Percentiles rank a stretch among this genome's conserved stretches.
phyloP scores from a whole-genome alignment of 1,140 invertebrate species.

The Papilio glaucus region DNA sequence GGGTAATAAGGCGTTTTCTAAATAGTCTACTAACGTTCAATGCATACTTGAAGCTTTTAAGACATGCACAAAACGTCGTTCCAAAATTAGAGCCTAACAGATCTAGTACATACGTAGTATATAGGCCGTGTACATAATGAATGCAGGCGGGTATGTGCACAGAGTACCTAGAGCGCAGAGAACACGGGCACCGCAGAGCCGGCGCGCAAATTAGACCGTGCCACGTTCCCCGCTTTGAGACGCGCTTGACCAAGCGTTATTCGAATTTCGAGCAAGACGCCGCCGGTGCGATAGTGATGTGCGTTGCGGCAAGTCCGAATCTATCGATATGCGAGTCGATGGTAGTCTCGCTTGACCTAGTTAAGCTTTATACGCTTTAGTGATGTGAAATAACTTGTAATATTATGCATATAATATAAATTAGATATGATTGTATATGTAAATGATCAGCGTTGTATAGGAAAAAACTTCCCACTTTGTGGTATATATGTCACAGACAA shows the following conservation, averaged over 20 bases:
- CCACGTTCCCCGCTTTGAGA: conserved; percentile 73
- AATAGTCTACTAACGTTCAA: not conserved
- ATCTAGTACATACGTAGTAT: conserved; percentile 27
- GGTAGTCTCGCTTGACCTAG: conserved; percentile 3
- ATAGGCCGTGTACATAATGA: conserved; percentile 34
- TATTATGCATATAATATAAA: not conserved
- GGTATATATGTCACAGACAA: too few relatives aligned
- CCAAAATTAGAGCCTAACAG: conserved; percentile 30
- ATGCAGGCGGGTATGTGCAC: conserved; percentile 33
- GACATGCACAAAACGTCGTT: conserved; percentile 35
- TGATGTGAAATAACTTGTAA: conserved; percentile 19
- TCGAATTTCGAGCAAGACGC: conserved; percentile 74
- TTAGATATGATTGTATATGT: too few relatives aligned
- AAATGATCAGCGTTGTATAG: too few relatives aligned
- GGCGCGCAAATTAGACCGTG: conserved; percentile 68
- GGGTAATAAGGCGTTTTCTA: too few relatives aligned
- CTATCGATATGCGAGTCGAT: conserved; percentile 19
- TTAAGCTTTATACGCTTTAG: not conserved
- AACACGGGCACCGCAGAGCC: conserved; percentile 55
- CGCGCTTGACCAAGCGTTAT: conserved; percentile 79
- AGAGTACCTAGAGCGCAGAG: conserved; percentile 46
- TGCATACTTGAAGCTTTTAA: conserved; percentile 12
- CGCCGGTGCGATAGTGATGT: conserved; percentile 55
- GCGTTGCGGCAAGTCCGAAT: conserved; percentile 27
- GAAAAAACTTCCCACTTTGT: too few relatives aligned